phyloP scores from a whole-genome alignment of 2,113 vertebrate genomes.

The Corythoichthys intestinalis region DNA sequence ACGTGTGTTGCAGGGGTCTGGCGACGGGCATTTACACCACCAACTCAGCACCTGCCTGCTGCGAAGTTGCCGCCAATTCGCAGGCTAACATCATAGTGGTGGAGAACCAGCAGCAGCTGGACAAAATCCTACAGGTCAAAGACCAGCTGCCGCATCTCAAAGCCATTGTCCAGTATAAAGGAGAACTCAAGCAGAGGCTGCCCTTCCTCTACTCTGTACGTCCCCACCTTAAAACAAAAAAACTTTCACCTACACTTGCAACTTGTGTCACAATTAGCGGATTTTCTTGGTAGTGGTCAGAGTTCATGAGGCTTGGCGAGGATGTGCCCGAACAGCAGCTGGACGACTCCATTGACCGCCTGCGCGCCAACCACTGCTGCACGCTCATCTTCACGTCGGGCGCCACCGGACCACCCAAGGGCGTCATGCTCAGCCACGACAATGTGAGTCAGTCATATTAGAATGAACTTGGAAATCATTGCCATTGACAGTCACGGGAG shows the following conservation, averaged over 20 bases:
- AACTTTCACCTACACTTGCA: not conserved
- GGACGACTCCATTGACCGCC: constrained; percentile 61
- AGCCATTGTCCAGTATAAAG: constrained; percentile 78
- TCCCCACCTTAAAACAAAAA: not conserved
- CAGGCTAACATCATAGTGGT: constrained; percentile 75
- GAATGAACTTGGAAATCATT: too few species aligned
- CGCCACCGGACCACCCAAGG: constrained; percentile 74
- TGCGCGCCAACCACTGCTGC: constrained; percentile 76
- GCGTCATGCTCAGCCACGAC: constrained; percentile 80
- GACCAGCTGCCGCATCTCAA: constrained; percentile 74
- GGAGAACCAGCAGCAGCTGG: constrained; percentile 74
- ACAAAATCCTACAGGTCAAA: constrained; percentile 76
- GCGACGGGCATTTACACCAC: constrained; percentile 75
- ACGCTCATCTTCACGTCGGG: constrained; percentile 76
- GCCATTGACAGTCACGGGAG: too few species aligned
- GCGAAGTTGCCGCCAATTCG: constrained; percentile 67
- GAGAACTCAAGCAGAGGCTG: constrained; percentile 65
- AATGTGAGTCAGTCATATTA: constrained; percentile 63
- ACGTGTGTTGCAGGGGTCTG: constrained; percentile 63
- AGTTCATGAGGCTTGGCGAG: constrained; percentile 73
- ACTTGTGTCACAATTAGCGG: not conserved
- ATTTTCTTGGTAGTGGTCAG: constrained; percentile 66
- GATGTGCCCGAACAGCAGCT: constrained; percentile 58
- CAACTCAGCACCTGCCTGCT: constrained; percentile 73
- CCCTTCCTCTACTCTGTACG: constrained; percentile 72